Conservation (phyloP, 1,140 invertebrate species). For the Cydia strobilella region DNA sequence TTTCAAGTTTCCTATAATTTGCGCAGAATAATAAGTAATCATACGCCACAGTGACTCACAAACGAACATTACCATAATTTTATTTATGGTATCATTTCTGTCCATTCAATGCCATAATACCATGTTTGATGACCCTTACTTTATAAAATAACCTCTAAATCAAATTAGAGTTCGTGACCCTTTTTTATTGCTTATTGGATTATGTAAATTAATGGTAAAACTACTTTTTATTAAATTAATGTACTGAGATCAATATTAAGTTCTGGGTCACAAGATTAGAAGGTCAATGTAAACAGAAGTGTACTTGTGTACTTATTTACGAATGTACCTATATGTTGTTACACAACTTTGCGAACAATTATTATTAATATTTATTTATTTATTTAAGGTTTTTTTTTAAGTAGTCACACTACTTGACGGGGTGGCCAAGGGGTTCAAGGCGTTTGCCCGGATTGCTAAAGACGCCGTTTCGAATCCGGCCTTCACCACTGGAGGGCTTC, state of each 20-base stretch:
- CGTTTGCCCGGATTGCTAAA: no score
- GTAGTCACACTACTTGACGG: no score
- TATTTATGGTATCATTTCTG: conserved; percentile 10
- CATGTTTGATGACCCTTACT: background rate
- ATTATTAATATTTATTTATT: no score
- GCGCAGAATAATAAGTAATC: background rate
- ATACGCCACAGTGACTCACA: background rate
- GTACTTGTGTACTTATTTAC: background rate
- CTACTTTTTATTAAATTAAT: conserved; percentile 8
- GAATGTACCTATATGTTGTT: background rate
- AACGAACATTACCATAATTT: conserved; percentile 4
- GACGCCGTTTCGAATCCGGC: no score
- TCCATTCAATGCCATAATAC: background rate
- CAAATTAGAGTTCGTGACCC: conserved; percentile 3
- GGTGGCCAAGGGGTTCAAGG: no score
- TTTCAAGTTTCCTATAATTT: background rate
- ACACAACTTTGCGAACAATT: no score
- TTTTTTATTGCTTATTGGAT: conserved; percentile 18
- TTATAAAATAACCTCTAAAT: conserved; percentile 20
- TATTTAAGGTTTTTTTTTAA: no score
- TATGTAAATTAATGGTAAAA: conserved; percentile 12
- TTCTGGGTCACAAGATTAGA: conserved; percentile 2
- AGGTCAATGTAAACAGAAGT: background rate
- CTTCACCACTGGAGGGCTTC: no score
- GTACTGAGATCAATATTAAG: background rate